Conservation (phyloP, 2,113 vertebrate genomes). For the Bucco capensis region DNA sequence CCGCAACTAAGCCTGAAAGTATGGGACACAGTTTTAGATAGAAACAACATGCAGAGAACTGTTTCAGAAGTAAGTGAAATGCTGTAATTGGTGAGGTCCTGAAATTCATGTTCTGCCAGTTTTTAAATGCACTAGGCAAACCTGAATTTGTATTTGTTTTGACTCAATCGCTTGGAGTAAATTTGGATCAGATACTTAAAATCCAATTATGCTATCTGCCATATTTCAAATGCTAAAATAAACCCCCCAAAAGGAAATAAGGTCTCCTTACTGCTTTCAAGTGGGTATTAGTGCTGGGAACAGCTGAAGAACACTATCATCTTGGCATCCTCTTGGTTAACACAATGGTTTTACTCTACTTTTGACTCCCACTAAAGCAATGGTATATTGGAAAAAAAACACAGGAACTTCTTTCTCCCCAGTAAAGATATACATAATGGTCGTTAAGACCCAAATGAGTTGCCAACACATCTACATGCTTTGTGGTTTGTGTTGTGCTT, state of each 20-base stretch:
- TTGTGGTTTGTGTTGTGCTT: background rate
- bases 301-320: slow-evolving; percentile 40
- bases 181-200: slow-evolving; percentile 65
- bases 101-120: background rate
- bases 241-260: slow-evolving; percentile 28
- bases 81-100: slow-evolving; percentile 36
- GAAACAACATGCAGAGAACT: background rate
- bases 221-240: slow-evolving; percentile 61
- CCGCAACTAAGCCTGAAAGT: slow-evolving; percentile 49
- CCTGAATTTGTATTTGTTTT: slow-evolving; percentile 57
- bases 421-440: slow-evolving; percentile 41
- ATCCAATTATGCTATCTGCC: slow-evolving; percentile 59
- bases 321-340: slow-evolving; percentile 51
- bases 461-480: background rate
- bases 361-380: slow-evolving; percentile 52
- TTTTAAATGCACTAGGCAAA: slow-evolving; percentile 31
- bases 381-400: slow-evolving; percentile 37
- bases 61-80: slow-evolving; percentile 39
- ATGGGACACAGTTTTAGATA: slow-evolving; percentile 26
- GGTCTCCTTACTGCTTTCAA: slow-evolving; percentile 59
- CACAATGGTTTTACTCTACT: slow-evolving; percentile 18
- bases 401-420: slow-evolving; percentile 29
- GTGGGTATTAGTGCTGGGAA: slow-evolving; percentile 69
- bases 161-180: slow-evolving; percentile 51
- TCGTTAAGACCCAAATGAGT: slow-evolving; percentile 7